A percentile compares a stretch with the other conserved stretches of the same genome.
phyloP scores from a whole-genome alignment of 2,113 vertebrate species.

The Vicugna pacos region DNA sequence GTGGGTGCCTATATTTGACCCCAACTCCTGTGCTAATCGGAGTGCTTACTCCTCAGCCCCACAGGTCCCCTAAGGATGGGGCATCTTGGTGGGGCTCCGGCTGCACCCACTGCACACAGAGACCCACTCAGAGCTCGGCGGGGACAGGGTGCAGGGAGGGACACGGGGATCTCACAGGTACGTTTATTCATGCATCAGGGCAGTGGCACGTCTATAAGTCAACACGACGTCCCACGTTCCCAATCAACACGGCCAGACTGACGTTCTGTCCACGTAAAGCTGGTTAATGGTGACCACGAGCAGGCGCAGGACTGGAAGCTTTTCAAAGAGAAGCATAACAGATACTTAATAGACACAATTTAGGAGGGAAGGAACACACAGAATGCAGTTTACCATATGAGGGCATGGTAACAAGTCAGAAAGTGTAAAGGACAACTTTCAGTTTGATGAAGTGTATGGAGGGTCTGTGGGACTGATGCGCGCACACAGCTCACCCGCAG shows the following conservation, averaged over 20 bases:
- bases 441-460: accelerated
- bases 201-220: accelerated
- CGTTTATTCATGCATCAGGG: constrained; percentile 60
- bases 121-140: accelerated
- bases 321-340: not conserved
- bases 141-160: accelerated
- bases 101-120: accelerated
- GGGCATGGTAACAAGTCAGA: not conserved
- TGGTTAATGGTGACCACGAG: constrained; percentile 70
- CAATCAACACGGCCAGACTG: not conserved
- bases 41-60: too few species aligned
- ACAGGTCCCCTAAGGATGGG: not conserved
- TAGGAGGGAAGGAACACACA: not conserved
- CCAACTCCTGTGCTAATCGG: accelerated
- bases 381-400: accelerated
- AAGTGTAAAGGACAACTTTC: not conserved
- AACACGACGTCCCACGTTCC: accelerated
- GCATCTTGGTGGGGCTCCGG: accelerated
- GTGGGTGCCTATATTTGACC: accelerated
- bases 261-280: accelerated
- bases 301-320: not conserved
- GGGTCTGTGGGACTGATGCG: accelerated
- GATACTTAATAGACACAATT: not conserved
- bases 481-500: accelerated
- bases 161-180: not conserved